These are phyloP conservation scores for Margarornis squamiger DNA, from an alignment of 2,797 vertebrate genomes.

Conservation along the genomic window DNA sequence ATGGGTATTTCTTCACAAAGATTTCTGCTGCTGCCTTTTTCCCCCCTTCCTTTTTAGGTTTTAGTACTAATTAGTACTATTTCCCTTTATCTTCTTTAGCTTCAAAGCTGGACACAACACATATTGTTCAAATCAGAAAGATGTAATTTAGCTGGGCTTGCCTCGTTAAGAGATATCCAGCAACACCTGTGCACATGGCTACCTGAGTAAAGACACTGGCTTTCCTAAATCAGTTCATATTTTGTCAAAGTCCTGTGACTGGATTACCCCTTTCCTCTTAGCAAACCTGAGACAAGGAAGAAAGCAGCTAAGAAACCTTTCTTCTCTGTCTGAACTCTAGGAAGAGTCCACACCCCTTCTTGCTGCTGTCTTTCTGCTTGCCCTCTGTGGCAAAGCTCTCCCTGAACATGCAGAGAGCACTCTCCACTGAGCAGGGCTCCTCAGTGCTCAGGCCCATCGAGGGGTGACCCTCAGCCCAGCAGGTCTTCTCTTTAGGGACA, in stretches of 20 bases:
- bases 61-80: neutral
- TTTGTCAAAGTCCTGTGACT: neutral
- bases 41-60: neutral
- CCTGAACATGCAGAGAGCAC: neutral
- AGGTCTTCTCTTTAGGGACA: neutral
- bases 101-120: neutral
- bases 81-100: neutral
- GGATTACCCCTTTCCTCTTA: neutral
- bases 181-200: neutral
- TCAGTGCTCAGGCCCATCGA: neutral
- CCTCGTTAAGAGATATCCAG: neutral
- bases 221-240: neutral
- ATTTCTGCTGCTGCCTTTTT: neutral
- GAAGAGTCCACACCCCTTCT: neutral
- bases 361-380: neutral
- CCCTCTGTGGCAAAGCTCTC: neutral
- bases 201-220: rapidly evolving
- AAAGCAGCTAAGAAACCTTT: neutral
- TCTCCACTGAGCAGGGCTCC: neutral
- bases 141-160: neutral
- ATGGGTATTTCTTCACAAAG: neutral
- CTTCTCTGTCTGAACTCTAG: neutral
- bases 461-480: neutral
- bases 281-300: neutral
- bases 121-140: neutral